These are phyloP conservation scores for Oeneis ivallda DNA, from an alignment of 2,888 invertebrate genomes.

Conservation along the genomic window DNA sequence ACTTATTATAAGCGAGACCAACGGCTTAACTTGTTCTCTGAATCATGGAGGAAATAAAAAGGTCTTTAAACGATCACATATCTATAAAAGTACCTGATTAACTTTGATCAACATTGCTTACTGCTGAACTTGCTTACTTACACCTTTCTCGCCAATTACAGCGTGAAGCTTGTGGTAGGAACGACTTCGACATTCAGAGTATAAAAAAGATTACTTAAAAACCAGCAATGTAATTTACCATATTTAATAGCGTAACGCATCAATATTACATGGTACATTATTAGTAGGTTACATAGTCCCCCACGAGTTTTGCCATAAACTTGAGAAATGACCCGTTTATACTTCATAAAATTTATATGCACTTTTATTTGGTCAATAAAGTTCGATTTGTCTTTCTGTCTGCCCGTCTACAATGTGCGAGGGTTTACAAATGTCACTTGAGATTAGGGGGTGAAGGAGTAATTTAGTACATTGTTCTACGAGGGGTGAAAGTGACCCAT, in stretches of 20 bases:
- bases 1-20: no score
- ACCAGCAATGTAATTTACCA: conserved; percentile 33
- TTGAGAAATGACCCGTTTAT: conserved; percentile 72
- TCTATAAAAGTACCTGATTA: no score
- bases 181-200: no score
- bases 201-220: background rate
- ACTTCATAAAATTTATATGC: conserved; percentile 80
- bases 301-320: conserved; percentile 70
- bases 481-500: no score
- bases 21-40: no score
- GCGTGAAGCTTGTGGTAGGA: no score
- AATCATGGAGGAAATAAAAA: no score
- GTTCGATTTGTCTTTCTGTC: conserved; percentile 73
- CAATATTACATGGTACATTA: conserved; percentile 24
- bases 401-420: conserved; percentile 45
- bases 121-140: no score
- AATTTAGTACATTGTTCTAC: no score
- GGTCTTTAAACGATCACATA: no score
- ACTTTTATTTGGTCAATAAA: conserved; percentile 77
- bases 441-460: conserved; percentile 26
- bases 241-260: background rate
- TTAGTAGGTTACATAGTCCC: conserved; percentile 55
- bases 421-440: conserved; percentile 37
- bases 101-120: no score
- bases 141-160: no score